These are phyloP conservation scores for Thecophora atra DNA, from an alignment of 2,888 invertebrate genomes.

Conservation along the genomic window DNA sequence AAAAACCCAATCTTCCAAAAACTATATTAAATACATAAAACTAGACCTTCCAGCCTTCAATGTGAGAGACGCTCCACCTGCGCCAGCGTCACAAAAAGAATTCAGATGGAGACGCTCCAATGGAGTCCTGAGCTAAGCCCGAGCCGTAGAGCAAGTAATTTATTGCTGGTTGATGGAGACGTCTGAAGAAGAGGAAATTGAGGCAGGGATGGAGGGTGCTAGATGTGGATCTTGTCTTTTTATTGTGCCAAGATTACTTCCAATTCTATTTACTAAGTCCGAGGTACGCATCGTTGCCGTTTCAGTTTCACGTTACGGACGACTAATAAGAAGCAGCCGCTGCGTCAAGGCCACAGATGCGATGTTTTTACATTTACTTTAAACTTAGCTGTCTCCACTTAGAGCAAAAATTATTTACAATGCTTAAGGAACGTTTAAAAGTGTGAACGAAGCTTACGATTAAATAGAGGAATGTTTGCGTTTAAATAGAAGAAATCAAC, in stretches of 20 bases:
- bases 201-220: not conserved
- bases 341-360: not conserved
- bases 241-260: not conserved
- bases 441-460: too few relatives aligned
- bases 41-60: too few relatives aligned
- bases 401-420: not conserved
- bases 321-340: not conserved
- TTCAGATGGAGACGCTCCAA: too few relatives aligned
- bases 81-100: too few relatives aligned
- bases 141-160: not conserved
- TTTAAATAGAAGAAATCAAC: too few relatives aligned
- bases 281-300: not conserved
- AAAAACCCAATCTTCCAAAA: too few relatives aligned
- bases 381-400: not conserved
- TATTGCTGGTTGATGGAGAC: not conserved
- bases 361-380: not conserved
- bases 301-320: not conserved
- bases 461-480: too few relatives aligned
- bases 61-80: too few relatives aligned
- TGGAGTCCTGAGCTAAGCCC: too few relatives aligned
- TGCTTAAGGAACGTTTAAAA: too few relatives aligned
- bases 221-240: not conserved
- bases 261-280: conserved; percentile 2
- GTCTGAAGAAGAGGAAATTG: not conserved
- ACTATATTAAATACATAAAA: too few relatives aligned